Evolutionary conservation across 1,140 invertebrate species (phyloP).

Genomic region (Sesamia nonagrioides): DNA sequence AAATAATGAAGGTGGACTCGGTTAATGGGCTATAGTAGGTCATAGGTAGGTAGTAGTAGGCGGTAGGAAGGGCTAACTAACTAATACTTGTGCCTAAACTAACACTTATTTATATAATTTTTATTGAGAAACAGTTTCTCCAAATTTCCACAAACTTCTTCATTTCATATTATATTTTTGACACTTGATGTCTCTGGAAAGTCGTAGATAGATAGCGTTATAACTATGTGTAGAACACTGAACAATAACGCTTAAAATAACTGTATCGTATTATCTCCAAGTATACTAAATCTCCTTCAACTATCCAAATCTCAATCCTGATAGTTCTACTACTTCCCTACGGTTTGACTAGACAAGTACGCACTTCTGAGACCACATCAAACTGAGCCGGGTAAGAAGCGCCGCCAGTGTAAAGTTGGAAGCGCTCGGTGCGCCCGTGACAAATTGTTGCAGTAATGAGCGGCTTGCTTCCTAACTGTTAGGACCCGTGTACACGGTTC

Average conservation of each 20-base stretch:
- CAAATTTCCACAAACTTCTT: too few species aligned
- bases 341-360: slow-evolving; percentile 19
- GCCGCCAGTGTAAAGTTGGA: slow-evolving; percentile 53
- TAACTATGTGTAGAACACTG: too few species aligned
- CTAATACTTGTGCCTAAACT: too few species aligned
- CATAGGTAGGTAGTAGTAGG: too few species aligned
- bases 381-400: slow-evolving; percentile 37
- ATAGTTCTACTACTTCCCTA: not conserved
- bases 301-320: not conserved
- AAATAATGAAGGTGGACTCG: too few species aligned
- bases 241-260: not conserved
- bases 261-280: not conserved
- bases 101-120: too few species aligned
- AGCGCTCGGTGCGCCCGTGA: slow-evolving; percentile 58
- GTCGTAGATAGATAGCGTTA: too few species aligned
- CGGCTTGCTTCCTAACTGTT: slow-evolving; percentile 46
- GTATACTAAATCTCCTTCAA: not conserved
- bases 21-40: too few species aligned
- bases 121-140: too few species aligned
- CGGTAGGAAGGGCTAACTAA: too few species aligned
- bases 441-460: slow-evolving; percentile 66
- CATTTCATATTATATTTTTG: too few species aligned
- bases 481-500: not conserved
- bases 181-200: too few species aligned
- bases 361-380: slow-evolving; percentile 38